Evolutionary conservation across 2,113 vertebrate genomes (phyloP).

Genomic region (Ictidomys tridecemlineatus): DNA sequence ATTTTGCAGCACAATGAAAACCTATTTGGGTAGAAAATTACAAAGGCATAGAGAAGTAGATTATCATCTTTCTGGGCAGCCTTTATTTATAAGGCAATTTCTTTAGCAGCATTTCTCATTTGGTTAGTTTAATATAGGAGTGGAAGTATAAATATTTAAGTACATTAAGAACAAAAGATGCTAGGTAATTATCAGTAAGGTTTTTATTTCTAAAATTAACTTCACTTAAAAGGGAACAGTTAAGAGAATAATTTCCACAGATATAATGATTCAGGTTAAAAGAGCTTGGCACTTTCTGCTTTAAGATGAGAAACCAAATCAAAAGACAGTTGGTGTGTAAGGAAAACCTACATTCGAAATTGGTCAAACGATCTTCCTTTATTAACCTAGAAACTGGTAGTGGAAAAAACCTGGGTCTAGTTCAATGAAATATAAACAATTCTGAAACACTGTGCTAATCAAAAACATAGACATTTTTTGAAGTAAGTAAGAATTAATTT

Average conservation of each 20-base stretch:
- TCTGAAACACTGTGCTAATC: conserved; percentile 30
- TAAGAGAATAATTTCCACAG: conserved; percentile 52
- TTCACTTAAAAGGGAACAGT: conserved; percentile 11
- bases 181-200: conserved; percentile 54
- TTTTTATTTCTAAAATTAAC: conserved; percentile 65
- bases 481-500: not conserved
- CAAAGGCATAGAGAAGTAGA: conserved; percentile 73
- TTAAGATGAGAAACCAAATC: conserved; percentile 25
- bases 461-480: not conserved
- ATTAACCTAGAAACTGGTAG: conserved; percentile 39
- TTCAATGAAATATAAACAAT: not conserved
- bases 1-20: conserved; percentile 76
- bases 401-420: not conserved
- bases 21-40: conserved; percentile 81
- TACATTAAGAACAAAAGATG: conserved; percentile 64
- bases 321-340: conserved; percentile 1
- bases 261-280: not conserved
- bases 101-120: conserved; percentile 61
- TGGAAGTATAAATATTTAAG: conserved; percentile 74
- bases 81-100: conserved; percentile 78
- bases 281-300: not conserved
- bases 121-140: conserved; percentile 67
- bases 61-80: conserved; percentile 76
- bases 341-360: conserved; percentile 42
- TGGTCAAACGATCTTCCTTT: conserved; percentile 20